Conservation (phyloP, 2,113 vertebrate species). For the Ploceus nigricollis region DNA sequence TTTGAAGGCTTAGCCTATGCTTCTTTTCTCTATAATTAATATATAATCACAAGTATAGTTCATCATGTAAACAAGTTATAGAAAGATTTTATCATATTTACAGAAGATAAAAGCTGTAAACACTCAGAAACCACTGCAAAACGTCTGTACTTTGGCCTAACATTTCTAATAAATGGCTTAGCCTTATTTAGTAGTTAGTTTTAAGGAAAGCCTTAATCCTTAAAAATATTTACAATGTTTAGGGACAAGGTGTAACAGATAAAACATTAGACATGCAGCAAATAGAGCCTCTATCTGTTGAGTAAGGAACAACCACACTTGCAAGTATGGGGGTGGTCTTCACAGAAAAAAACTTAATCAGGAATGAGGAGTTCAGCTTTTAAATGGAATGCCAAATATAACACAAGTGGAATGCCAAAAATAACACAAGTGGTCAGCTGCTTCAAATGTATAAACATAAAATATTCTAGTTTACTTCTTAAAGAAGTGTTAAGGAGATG, state of each 20-base stretch:
- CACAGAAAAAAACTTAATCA: neutral
- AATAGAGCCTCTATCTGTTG: neutral
- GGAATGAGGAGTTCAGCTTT: neutral
- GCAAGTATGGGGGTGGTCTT: neutral
- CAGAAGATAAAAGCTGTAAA: neutral
- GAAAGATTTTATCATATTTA: neutral
- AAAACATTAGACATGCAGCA: neutral
- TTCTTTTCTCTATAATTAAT: neutral
- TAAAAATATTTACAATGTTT: neutral
- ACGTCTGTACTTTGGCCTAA: neutral
- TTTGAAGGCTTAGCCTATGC: neutral
- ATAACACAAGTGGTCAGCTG: neutral
- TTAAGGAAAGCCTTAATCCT: neutral
- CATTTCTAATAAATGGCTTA: neutral
- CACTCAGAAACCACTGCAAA: neutral
- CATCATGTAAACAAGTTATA: neutral
- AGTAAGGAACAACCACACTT: neutral
- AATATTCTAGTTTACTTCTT: neutral
- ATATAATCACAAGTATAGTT: neutral
- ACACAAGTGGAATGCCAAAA: neutral
- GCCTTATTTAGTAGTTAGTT: neutral
- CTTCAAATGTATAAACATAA: neutral
- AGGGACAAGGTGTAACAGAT: neutral
- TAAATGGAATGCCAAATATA: neutral
- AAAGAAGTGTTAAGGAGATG: neutral